These are phyloP conservation scores for Mormyrus iriodes DNA, from an alignment of 2,113 vertebrate genomes.

Conservation along the genomic window DNA sequence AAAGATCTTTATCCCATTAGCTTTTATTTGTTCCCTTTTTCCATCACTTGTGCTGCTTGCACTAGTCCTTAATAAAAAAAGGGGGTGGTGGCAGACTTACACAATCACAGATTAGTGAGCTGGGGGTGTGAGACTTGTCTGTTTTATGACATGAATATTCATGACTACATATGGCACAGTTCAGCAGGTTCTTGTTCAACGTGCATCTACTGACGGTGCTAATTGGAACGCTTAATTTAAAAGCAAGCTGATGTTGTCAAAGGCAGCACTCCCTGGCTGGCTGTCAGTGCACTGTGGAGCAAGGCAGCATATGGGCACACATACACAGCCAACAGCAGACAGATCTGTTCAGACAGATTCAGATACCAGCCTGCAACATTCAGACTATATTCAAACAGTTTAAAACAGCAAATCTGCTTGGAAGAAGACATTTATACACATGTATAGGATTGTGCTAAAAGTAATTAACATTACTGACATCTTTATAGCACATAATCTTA, in stretches of 20 bases:
- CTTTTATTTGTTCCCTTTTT: not conserved
- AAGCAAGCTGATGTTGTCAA: conserved; percentile 24
- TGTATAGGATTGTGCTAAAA: not conserved
- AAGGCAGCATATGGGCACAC: not conserved
- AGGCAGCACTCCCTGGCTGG: conserved; percentile 1
- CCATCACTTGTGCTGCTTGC: not conserved
- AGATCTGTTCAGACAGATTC: not conserved
- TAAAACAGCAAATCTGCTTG: not conserved
- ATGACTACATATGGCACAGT: conserved; percentile 20
- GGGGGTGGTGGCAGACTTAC: not conserved
- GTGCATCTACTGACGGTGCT: conserved; percentile 12
- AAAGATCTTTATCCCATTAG: not conserved
- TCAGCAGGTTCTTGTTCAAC: conserved; percentile 14
- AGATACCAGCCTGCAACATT: not conserved
- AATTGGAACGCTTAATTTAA: conserved; percentile 26
- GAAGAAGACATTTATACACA: not conserved
- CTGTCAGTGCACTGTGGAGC: not conserved
- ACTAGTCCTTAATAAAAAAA: not conserved
- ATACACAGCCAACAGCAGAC: not conserved
- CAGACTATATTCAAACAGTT: not conserved
- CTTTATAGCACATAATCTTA: not conserved
- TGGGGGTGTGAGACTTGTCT: not conserved
- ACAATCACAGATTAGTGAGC: not conserved
- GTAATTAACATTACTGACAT: not conserved
- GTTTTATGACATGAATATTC: conserved; percentile 22